Evolutionary conservation across 2,888 invertebrate genomes (phyloP).

Genomic region (Tubulanus polymorphus): DNA sequence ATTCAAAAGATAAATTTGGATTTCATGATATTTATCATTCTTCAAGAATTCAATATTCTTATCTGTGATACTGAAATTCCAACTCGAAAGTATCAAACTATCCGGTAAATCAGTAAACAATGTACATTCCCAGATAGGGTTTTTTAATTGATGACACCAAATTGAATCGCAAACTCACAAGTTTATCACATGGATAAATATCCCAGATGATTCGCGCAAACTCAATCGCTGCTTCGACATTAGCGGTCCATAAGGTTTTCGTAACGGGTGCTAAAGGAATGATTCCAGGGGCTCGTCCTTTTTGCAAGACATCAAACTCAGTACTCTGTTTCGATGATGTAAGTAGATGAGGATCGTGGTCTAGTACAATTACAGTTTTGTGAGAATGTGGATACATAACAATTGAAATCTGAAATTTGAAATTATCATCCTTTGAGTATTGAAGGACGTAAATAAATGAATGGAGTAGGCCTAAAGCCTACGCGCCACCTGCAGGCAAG

Average conservation of each 20-base stretch:
- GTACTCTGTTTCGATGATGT: conserved; percentile 76
- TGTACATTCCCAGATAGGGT: too few relatives aligned
- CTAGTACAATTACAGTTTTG: conserved; percentile 93
- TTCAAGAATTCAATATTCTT: too few relatives aligned
- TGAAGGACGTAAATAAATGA: too few relatives aligned
- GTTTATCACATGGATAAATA: conserved; percentile 71
- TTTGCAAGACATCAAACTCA: conserved; percentile 76
- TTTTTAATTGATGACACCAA: background rate
- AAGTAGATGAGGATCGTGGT: conserved; percentile 88
- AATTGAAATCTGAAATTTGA: too few relatives aligned
- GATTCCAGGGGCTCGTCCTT: conserved; percentile 58
- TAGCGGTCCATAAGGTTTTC: conserved; percentile 94
- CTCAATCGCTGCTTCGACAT: conserved; percentile 91
- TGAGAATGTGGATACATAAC: conserved; percentile 58
- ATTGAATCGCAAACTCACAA: conserved; percentile 27
- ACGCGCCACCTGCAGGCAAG: too few relatives aligned
- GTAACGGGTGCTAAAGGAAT: conserved; percentile 76
- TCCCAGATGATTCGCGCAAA: conserved; percentile 97
- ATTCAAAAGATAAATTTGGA: too few relatives aligned
- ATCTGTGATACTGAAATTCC: too few relatives aligned
- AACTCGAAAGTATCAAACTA: too few relatives aligned
- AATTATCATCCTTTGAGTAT: too few relatives aligned
- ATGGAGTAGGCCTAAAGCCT: too few relatives aligned
- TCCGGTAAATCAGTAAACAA: too few relatives aligned
- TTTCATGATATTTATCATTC: too few relatives aligned